Percentiles rank a stretch among this genome's conserved stretches.
Conservation (phyloP, 2,888 invertebrate genomes). For the Orthosia gracilis region DNA sequence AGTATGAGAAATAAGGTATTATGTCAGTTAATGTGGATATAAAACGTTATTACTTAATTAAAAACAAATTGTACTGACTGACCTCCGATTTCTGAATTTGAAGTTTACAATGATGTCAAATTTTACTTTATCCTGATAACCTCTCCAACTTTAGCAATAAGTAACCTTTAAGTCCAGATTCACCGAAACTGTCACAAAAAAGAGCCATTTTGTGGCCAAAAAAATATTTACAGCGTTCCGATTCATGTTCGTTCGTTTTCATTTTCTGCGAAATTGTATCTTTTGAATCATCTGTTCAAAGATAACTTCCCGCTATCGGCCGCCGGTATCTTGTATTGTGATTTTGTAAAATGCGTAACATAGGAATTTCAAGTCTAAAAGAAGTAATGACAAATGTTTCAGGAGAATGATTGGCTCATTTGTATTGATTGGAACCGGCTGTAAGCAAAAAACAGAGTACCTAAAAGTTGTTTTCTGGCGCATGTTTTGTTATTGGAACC, state of each 20-base stretch:
- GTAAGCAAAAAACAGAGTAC: background rate
- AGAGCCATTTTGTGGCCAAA: background rate
- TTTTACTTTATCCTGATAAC: too few species aligned
- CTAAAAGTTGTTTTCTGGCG: background rate
- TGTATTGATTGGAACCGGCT: conserved; percentile 14
- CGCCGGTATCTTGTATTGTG: conserved; percentile 29
- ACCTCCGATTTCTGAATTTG: too few species aligned
- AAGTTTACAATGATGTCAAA: too few species aligned
- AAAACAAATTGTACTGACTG: background rate
- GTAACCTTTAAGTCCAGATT: background rate
- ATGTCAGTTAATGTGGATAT: background rate
- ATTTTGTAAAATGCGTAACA: conserved; percentile 26
- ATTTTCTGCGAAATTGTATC: conserved; percentile 11
- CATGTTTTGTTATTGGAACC: background rate
- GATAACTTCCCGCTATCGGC: conserved; percentile 38
- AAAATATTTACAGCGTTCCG: conserved; percentile 14
- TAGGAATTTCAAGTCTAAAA: background rate
- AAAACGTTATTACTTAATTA: background rate
- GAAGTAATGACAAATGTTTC: conserved; percentile 1
- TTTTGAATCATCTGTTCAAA: conserved; percentile 38
- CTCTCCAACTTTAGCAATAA: too few species aligned
- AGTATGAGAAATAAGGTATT: background rate
- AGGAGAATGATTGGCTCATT: background rate
- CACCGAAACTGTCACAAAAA: background rate
- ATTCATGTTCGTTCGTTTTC: conserved; percentile 1